These are phyloP conservation scores for Plagiodera versicolora DNA, from an alignment of 2,888 invertebrate species.

Conservation along the genomic window DNA sequence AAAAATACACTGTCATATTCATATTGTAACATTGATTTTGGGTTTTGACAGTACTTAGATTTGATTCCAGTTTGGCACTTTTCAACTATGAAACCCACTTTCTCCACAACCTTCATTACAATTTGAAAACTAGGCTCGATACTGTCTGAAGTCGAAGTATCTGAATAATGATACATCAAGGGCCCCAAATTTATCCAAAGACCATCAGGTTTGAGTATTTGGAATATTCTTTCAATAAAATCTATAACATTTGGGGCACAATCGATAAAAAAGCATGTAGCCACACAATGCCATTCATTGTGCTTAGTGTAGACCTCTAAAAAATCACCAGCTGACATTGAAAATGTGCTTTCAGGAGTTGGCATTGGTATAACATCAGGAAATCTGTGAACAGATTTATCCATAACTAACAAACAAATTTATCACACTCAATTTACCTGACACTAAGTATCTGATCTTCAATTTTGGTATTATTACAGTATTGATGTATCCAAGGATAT, in stretches of 20 bases:
- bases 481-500: constrained; percentile 95
- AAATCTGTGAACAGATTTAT: constrained; percentile 58
- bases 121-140: constrained; percentile 87
- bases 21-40: constrained; percentile 88
- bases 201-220: constrained; percentile 87
- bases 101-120: constrained; percentile 65
- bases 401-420: background rate
- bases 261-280: constrained; percentile 98
- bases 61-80: constrained; percentile 77
- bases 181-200: constrained; percentile 92
- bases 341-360: constrained; percentile 71
- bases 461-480: constrained; percentile 82
- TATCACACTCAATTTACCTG: constrained; percentile 40
- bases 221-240: constrained; percentile 90
- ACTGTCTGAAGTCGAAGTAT: constrained; percentile 82
- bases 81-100: constrained; percentile 82
- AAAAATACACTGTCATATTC: constrained; percentile 92
- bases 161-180: constrained; percentile 87
- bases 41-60: constrained; percentile 91
- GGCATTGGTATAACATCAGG: constrained; percentile 85
- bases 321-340: constrained; percentile 97
- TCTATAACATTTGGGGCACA: constrained; percentile 95
- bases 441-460: constrained; percentile 79
- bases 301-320: constrained; percentile 78
- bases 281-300: constrained; percentile 87